These are phyloP conservation scores for Triplophysa dalaica DNA, from an alignment of 2,113 vertebrate species.

Conservation along the genomic window DNA sequence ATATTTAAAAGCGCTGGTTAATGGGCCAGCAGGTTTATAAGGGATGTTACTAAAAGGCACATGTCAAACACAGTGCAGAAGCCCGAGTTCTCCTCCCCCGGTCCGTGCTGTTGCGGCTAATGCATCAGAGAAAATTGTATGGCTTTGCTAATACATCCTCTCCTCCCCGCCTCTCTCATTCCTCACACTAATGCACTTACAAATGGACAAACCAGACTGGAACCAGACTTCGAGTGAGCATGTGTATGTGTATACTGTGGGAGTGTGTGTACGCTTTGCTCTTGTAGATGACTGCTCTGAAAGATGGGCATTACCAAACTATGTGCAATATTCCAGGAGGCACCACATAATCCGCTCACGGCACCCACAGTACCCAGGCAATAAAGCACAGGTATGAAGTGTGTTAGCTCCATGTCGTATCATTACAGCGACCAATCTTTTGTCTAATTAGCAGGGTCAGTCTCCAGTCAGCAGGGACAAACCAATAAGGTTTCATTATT, in stretches of 20 bases:
- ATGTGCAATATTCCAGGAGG: constrained; percentile 43
- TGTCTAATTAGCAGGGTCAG: constrained; percentile 50
- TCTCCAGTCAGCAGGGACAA: constrained; percentile 45
- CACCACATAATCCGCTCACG: constrained; percentile 45
- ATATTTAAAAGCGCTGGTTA: constrained; percentile 29
- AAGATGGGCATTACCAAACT: constrained; percentile 50
- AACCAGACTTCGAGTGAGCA: constrained; percentile 27
- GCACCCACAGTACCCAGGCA: constrained; percentile 28
- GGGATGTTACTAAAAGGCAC: constrained; percentile 26
- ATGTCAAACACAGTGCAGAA: constrained; percentile 41
- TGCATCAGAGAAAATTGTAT: constrained; percentile 41
- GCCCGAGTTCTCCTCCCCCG: constrained; percentile 10
- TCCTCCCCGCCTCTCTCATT: constrained; percentile 48
- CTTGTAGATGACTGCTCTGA: constrained; percentile 27
- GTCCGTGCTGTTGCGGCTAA: constrained; percentile 33
- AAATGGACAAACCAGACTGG: constrained; percentile 52
- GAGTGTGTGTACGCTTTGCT: neutral
- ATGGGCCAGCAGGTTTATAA: constrained; percentile 36
- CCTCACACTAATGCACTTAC: constrained; percentile 56
- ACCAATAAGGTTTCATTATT: constrained; percentile 43
- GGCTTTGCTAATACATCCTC: constrained; percentile 49
- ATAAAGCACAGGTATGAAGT: constrained; percentile 40
- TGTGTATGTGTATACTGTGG: neutral
- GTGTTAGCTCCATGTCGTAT: constrained; percentile 38
- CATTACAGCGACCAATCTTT: constrained; percentile 54